Percentiles rank a stretch among this genome's conserved stretches.
Conservation (phyloP, 2,888 invertebrate genomes). For the Chloromyia formosa region DNA sequence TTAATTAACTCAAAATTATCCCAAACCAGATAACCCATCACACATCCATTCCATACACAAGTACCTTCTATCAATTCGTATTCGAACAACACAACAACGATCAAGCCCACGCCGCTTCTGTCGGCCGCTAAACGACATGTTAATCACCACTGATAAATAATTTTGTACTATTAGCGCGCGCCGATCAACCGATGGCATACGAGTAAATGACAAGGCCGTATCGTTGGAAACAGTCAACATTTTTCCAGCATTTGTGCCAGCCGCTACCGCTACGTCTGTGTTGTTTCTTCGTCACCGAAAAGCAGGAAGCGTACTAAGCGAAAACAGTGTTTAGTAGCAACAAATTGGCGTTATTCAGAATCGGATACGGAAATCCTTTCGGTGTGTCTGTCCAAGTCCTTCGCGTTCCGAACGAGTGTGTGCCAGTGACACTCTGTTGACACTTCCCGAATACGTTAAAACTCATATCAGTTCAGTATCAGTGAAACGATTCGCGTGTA, state of each 20-base stretch:
- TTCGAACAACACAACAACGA: too few relatives aligned
- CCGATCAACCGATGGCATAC: conserved; percentile 31
- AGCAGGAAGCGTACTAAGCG: not conserved
- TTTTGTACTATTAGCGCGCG: conserved; percentile 16
- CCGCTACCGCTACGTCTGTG: conserved; percentile 11
- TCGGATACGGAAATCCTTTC: not conserved
- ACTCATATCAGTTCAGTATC: too few relatives aligned
- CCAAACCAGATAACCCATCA: too few relatives aligned
- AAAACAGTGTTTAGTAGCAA: conserved; percentile 5
- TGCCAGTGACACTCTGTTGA: not conserved
- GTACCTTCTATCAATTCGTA: too few relatives aligned
- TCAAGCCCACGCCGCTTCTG: too few relatives aligned
- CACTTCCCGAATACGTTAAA: too few relatives aligned
- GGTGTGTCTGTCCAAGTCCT: not conserved
- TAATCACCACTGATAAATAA: not conserved
- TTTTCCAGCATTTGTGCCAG: conserved; percentile 39
- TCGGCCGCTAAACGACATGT: not conserved
- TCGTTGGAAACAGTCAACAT: conserved; percentile 32
- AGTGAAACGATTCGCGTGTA: not conserved
- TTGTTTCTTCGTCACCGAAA: not conserved
- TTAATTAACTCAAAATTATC: too few relatives aligned
- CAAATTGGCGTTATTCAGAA: not conserved
- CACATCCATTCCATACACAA: too few relatives aligned
- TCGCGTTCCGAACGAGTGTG: not conserved
- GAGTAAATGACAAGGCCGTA: conserved; percentile 36